Evolutionary conservation across 92 coral and sea anemone species (phyloP), one percentile per base, ranked within the genome.

Genomic region (Zoanthus gigantus): DNA sequence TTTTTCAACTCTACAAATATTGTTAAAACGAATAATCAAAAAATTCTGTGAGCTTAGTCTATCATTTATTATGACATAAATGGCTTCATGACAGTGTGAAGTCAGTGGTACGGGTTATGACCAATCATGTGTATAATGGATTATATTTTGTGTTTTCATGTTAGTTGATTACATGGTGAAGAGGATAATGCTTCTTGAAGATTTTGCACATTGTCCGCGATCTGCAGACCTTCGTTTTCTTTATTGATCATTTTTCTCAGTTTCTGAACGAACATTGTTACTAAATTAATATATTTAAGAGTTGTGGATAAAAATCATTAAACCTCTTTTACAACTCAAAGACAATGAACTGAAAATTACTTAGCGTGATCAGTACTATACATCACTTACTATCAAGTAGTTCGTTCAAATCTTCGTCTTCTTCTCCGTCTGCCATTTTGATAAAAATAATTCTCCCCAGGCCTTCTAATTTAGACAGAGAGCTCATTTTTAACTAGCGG

Each of bases 351-450:
- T 1, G 9, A 9, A 30, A 28, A 30, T 6, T 2, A 3, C 3
- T 17, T 61, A 18, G 45, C 44, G 30, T 11, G 46, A 45, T n/a
- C 57, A 14, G 44, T 47, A 34, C 45, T 3, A 1, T 11, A 47
- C 56, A 32, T 23, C 6, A 89, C 98, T 95, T 88, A 96, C 98
- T 96, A 78, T 96, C 96, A 9, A 96, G 92, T 9, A 96, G 76
- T 67, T 94, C 95, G 81, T 96, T 98, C 53, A 96, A 82, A 37
- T 96, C 98, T 11, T 96, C 93, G 29, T 96, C 98, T 1, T 73
- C 88, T 72, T 80, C 77, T 79, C 78, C 92, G 79, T 95, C 98
- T 90, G 98, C 98, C 98, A 96, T 96, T 78, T 94, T 94, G 61
- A 78, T 72, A 67, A 60, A 23, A 11, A 34, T 23, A 77, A 48